These are phyloP conservation scores for Actenoides hombroni DNA, from an alignment of 2,113 vertebrate species.

Conservation along the genomic window DNA sequence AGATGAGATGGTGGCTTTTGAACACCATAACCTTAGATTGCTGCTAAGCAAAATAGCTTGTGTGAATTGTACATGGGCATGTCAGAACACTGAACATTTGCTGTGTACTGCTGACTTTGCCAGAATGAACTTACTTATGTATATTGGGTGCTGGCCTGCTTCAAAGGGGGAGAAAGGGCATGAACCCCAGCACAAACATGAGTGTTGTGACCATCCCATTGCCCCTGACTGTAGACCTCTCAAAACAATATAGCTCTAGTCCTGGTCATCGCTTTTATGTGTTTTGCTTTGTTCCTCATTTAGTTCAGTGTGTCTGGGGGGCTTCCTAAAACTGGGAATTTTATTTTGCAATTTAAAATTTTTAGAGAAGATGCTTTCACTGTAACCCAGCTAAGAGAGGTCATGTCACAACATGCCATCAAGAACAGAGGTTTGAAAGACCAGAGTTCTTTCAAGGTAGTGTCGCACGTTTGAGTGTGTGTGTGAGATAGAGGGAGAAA, in stretches of 20 bases:
- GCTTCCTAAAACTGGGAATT: neutral
- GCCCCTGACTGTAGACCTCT: neutral
- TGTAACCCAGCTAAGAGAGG: neutral
- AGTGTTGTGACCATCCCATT: neutral
- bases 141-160: neutral
- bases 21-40: neutral
- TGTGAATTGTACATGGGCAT: neutral
- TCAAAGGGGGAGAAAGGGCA: neutral
- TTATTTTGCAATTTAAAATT: neutral
- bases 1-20: neutral
- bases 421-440: neutral
- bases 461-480: neutral
- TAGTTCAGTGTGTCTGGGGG: neutral
- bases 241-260: neutral
- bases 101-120: neutral
- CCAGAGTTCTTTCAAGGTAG: neutral
- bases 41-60: neutral
- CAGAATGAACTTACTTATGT: neutral
- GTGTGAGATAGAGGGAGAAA: neutral
- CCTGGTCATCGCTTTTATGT: neutral
- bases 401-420: neutral
- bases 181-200: accelerated
- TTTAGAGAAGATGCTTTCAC: neutral
- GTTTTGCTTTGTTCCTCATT: neutral
- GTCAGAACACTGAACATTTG: neutral